phyloP scores from a whole-genome alignment of 2,113 vertebrate genomes.

The Anarhynchus alexandrinus region DNA sequence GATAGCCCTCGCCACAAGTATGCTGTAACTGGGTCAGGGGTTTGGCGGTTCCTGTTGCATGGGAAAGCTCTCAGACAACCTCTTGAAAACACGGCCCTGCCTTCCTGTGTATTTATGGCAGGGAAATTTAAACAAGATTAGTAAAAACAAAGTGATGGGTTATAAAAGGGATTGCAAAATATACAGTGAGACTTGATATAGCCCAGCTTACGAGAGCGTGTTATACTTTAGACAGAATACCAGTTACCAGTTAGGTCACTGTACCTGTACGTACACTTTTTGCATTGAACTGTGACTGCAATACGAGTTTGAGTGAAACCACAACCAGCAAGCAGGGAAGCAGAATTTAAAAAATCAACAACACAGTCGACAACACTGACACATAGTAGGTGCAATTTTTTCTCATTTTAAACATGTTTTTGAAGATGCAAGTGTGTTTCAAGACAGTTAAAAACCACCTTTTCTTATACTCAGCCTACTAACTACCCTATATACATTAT shows the following conservation, averaged over 20 bases:
- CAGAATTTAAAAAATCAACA: background rate
- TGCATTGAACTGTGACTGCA: background rate
- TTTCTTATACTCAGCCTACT: background rate
- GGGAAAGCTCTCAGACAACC: background rate
- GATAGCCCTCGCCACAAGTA: background rate
- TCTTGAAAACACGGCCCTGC: background rate
- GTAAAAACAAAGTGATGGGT: background rate
- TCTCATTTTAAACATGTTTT: background rate
- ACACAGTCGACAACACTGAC: background rate
- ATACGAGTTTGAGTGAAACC: background rate
- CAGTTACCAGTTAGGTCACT: background rate
- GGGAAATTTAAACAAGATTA: background rate
- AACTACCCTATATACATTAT: background rate
- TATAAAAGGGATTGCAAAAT: background rate
- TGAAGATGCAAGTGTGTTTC: background rate
- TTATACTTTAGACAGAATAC: background rate
- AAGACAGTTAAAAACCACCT: background rate
- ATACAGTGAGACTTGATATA: background rate
- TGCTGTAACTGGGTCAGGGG: constrained; percentile 10
- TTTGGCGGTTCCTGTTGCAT: background rate
- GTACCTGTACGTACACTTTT: background rate
- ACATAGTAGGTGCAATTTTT: background rate
- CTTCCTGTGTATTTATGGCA: background rate
- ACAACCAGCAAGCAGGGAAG: background rate
- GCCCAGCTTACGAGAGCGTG: fast-evolving